phyloP scores from a whole-genome alignment of 2,113 vertebrate genomes.

The Perca flavescens region DNA sequence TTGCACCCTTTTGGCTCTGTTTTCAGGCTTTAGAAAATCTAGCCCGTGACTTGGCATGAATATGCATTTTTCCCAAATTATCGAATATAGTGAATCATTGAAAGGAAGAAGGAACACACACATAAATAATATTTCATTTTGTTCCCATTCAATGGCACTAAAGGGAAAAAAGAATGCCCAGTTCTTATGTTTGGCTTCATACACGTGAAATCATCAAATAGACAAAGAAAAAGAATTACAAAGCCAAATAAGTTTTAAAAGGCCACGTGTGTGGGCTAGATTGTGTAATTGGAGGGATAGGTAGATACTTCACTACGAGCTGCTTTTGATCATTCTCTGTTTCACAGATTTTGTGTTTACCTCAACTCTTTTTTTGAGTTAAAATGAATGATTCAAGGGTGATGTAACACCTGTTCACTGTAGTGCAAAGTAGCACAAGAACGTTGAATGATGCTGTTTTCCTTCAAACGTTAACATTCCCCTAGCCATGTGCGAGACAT shows the following conservation, averaged over 20 bases:
- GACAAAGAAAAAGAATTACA: slow-evolving; percentile 33
- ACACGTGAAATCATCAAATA: slow-evolving; percentile 21
- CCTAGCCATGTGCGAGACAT: slow-evolving; percentile 62
- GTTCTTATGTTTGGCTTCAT: not conserved
- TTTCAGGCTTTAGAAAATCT: too few relatives aligned
- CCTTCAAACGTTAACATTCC: slow-evolving; percentile 57
- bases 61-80: too few relatives aligned
- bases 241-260: slow-evolving; percentile 19
- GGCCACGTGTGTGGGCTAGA: slow-evolving; percentile 5
- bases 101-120: not conserved
- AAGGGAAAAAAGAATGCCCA: not conserved
- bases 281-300: slow-evolving; percentile 1
- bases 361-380: slow-evolving; percentile 58
- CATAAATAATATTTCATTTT: not conserved
- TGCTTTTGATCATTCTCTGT: slow-evolving; percentile 50
- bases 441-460: slow-evolving; percentile 54
- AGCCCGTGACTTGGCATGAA: too few relatives aligned
- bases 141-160: not conserved
- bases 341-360: slow-evolving; percentile 68
- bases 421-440: slow-evolving; percentile 63
- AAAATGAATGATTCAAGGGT: slow-evolving; percentile 74
- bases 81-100: not conserved
- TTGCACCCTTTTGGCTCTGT: too few relatives aligned
- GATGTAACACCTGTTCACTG: slow-evolving; percentile 76
- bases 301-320: slow-evolving; percentile 14